phyloP scores from a whole-genome alignment of 2,797 vertebrate genomes.

The Stomatorhinus walkeri region DNA sequence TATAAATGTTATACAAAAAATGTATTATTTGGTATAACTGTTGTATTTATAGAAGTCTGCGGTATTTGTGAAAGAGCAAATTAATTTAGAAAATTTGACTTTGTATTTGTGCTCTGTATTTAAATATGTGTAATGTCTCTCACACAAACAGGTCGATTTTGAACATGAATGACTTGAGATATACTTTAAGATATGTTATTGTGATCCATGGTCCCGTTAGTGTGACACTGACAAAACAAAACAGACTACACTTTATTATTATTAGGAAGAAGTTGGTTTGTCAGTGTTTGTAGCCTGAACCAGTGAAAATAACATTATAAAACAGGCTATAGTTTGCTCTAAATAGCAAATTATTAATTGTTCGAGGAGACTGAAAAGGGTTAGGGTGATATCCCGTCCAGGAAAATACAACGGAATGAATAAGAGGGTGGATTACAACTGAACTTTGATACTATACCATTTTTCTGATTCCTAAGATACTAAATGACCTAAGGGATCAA shows the following conservation, averaged over 20 bases:
- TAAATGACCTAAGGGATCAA: conserved; percentile 13
- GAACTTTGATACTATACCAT: conserved; percentile 39
- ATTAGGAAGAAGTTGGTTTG: not conserved
- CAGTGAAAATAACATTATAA: not conserved
- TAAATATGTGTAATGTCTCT: not conserved
- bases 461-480: conserved; percentile 39
- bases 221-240: not conserved
- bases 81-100: not conserved
- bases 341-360: not conserved
- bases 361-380: not conserved
- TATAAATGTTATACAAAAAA: not conserved
- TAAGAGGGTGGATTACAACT: conserved; percentile 14
- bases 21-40: not conserved
- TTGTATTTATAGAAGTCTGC: not conserved
- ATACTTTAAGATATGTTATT: not conserved
- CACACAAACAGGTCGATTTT: not conserved
- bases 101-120: not conserved
- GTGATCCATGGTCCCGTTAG: not conserved
- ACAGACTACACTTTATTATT: not conserved
- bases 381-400: not conserved
- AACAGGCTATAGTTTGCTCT: not conserved
- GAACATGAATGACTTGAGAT: not conserved
- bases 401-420: not conserved
- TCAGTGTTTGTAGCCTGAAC: not conserved
- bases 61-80: not conserved